A percentile compares a stretch with the other conserved stretches of the same genome.
Conservation (phyloP, 2,113 vertebrate species). For the cattle (Bos taurus) region ARS-UCD2.0 NC_037340.1:81772001-81772500, state of each 20-base stretch:
- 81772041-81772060: conserved; percentile 42
- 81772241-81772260: too few relatives aligned
- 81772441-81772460: not conserved
- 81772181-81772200: conserved; percentile 28
- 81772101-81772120: conserved; percentile 45
- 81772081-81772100: not conserved
- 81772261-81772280: fast-evolving
- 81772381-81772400: not conserved
- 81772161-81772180: not conserved
- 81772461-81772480: not conserved
- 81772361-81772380: not conserved
- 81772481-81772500: not conserved
- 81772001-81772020: conserved; percentile 27
- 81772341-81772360: not conserved
- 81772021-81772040: conserved; percentile 50
- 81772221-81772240: not conserved
- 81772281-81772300: fast-evolving
- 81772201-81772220: not conserved
- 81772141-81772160: conserved; percentile 14
- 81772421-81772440: not conserved
- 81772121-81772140: conserved; percentile 58
- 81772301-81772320: too few relatives aligned
- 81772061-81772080: not conserved
- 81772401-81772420: not conserved
- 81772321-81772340: too few relatives aligned